phyloP scores from a whole-genome alignment of 2,888 invertebrate species.

The Ornithoptera alexandrae region DNA sequence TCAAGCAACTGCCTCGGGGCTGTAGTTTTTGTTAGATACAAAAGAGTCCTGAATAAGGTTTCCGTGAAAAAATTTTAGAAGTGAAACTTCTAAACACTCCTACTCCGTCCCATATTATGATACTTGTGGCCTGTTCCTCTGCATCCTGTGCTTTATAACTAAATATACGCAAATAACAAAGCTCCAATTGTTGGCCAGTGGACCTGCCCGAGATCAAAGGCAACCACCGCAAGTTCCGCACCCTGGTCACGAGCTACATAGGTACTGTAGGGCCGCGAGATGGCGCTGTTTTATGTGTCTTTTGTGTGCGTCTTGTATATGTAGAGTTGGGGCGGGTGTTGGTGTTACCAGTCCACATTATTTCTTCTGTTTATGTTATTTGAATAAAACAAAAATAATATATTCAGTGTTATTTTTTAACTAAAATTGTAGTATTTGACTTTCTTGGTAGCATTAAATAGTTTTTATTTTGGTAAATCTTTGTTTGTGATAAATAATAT shows the following conservation, averaged over 20 bases:
- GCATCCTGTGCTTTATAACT: constrained; percentile 21
- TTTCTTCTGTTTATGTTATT: neutral
- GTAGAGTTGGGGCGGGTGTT: constrained; percentile 37
- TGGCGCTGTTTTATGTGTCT: constrained; percentile 31
- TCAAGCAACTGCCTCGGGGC: too few species aligned
- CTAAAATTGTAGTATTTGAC: neutral
- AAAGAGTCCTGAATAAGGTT: neutral
- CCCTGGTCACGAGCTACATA: constrained; percentile 99
- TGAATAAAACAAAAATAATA: neutral
- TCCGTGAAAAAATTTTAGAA: neutral
- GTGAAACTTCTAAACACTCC: neutral
- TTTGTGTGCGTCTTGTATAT: constrained; percentile 40
- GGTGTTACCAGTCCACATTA: constrained; percentile 32
- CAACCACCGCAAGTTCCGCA: constrained; percentile 99
- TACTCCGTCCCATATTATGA: neutral
- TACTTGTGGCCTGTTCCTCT: neutral
- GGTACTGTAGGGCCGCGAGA: constrained; percentile 83
- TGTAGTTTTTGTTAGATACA: too few species aligned
- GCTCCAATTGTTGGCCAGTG: constrained; percentile 81
- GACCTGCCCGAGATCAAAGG: constrained; percentile 99
- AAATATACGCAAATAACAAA: constrained; percentile 30
- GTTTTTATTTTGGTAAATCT: too few species aligned
- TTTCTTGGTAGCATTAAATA: too few species aligned
- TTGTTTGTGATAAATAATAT: too few species aligned
- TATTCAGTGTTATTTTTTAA: neutral